Base-by-base conservation (phyloP, 1,140 invertebrate genomes). In the Orussus abietinus region DNA sequence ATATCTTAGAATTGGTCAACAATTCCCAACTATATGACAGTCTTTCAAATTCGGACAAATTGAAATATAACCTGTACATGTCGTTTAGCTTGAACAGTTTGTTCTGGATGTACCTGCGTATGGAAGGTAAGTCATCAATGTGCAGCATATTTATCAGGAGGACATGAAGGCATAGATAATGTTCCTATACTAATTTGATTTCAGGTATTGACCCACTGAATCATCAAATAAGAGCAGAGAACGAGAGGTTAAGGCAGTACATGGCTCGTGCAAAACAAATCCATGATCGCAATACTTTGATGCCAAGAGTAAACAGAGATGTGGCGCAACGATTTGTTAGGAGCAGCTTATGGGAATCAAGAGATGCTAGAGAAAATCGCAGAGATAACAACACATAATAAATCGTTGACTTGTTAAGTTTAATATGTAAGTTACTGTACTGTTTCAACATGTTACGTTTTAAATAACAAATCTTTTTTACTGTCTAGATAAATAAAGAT, bases 71-170 rank as follows among this genome's bases (percentile, higher is more conserved):
- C 55, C 52, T 74, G 14, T 50, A 75, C 10, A 59, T 76, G 53
- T 72, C 74, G 5, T 77, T 72, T 42, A 50, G 64, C 42, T 30
- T 76, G 1, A 76, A 75, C 20, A 67, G 69, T 48, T 53, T 75
- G 11, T 75, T 74, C 52, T 77, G 75, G 75, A 69, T 76, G 69
- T 72, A 75, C 41, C 38, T 75, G 13, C 58, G 68, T 33, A 50
- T 63, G 20, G 59, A 72, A 59, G 74, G 74, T 62, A 49, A 49
- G 35, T 49, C n/a, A n/a, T n/a, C n/a, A n/a, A n/a, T n/a, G n/a
- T n/a, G n/a, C n/a, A n/a, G n/a, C n/a, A n/a, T n/a, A n/a, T n/a
- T n/a, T n/a, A n/a, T n/a, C n/a, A n/a, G n/a, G n/a, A n/a, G n/a
- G n/a, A n/a, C n/a, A n/a, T n/a, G n/a, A n/a, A n/a, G n/a, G n/a